Conservation (phyloP, 2,113 vertebrate species). For the Corythornis cristatus region DNA sequence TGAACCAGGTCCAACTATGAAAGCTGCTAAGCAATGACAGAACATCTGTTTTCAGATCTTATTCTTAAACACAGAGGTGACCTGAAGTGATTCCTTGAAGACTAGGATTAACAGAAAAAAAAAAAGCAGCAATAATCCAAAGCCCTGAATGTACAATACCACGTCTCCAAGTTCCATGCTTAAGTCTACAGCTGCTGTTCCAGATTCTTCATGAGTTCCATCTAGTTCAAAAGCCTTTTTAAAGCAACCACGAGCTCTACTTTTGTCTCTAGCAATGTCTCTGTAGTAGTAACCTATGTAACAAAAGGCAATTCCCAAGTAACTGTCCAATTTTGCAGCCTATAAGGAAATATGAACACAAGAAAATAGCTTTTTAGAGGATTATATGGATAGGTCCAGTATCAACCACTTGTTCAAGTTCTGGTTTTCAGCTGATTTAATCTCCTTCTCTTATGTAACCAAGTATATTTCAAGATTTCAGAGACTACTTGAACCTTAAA, state of each 20-base stretch:
- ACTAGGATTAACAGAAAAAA: not conserved
- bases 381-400: not conserved
- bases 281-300: constrained; percentile 93
- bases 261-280: constrained; percentile 84
- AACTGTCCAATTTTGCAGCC: constrained; percentile 92
- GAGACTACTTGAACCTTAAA: not conserved
- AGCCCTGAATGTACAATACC: constrained; percentile 70
- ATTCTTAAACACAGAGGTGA: not conserved
- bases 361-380: not conserved
- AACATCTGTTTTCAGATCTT: not conserved
- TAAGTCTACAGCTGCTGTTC: constrained; percentile 88
- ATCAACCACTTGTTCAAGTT: not conserved
- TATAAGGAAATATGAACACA: constrained; percentile 63
- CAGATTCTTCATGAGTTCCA: constrained; percentile 83
- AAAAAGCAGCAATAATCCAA: not conserved
- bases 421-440: not conserved
- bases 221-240: constrained; percentile 95
- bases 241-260: constrained; percentile 91
- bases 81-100: not conserved
- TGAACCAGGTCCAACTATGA: not conserved
- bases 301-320: constrained; percentile 84
- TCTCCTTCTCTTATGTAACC: not conserved
- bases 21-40: not conserved
- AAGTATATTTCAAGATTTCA: not conserved
- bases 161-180: constrained; percentile 89